Percentiles rank a stretch among this genome's conserved stretches.
Conservation (phyloP, 2,113 vertebrate genomes). For the Nothocercus julius region DNA sequence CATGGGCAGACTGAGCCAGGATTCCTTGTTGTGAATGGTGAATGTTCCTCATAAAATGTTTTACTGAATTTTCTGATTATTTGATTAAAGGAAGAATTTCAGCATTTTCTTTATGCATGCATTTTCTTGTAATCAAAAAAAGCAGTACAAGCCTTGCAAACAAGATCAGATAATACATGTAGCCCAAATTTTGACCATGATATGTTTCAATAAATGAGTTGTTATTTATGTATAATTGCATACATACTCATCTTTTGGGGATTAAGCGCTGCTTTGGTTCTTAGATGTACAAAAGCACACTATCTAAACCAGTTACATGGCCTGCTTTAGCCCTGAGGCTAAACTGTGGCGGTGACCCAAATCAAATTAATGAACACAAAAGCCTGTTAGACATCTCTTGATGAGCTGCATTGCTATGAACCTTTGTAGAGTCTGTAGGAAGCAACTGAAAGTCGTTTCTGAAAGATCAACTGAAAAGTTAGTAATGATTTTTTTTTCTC, state of each 20-base stretch:
- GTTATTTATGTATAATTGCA: not conserved
- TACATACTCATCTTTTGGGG: not conserved
- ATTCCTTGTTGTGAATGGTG: not conserved
- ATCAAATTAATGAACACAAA: conserved; percentile 17
- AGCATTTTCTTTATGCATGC: not conserved
- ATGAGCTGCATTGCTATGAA: not conserved
- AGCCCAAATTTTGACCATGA: not conserved
- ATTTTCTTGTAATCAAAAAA: not conserved
- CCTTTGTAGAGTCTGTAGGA: not conserved
- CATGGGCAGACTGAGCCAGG: not conserved
- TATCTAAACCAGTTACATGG: not conserved
- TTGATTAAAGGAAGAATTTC: not conserved
- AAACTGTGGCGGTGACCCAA: not conserved
- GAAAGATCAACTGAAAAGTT: not conserved
- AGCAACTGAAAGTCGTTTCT: not conserved
- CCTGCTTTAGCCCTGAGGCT: not conserved
- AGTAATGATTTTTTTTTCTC: not conserved
- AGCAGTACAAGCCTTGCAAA: conserved; percentile 19
- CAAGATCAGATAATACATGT: not conserved
- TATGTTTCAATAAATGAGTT: not conserved
- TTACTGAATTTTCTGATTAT: not conserved
- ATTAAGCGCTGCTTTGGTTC: not conserved
- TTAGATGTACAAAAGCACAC: not conserved
- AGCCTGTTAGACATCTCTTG: not conserved
- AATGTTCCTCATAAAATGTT: not conserved